phyloP scores from a whole-genome alignment of 1,140 invertebrate species.

The Cotesia typhae region DNA sequence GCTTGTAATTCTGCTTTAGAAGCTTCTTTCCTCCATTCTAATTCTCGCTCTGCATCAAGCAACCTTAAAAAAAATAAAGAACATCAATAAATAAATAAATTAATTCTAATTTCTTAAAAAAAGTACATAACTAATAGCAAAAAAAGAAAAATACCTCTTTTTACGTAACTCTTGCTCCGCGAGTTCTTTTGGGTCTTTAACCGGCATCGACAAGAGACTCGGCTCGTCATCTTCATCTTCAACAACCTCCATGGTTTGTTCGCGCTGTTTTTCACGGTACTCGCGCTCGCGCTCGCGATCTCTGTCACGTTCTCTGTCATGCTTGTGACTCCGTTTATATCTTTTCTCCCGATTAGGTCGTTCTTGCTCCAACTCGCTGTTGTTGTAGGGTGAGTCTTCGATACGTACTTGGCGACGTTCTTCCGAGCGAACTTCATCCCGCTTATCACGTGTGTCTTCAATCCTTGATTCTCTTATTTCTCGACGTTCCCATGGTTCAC shows the following conservation, averaged over 20 bases:
- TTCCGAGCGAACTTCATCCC: conserved; percentile 59
- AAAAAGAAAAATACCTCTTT: conserved; percentile 65
- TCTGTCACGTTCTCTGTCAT: conserved; percentile 55
- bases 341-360: conserved; percentile 60
- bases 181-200: conserved; percentile 58
- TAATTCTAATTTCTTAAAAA: conserved; percentile 35
- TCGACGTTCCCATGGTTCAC: conserved; percentile 61
- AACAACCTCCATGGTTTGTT: conserved; percentile 46
- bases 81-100: conserved; percentile 38
- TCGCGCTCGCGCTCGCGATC: conserved; percentile 59
- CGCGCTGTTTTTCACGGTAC: conserved; percentile 60
- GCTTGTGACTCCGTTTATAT: conserved; percentile 63
- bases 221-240: conserved; percentile 37
- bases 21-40: conserved; percentile 78
- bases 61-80: conserved; percentile 41
- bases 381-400: conserved; percentile 60
- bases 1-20: conserved; percentile 69
- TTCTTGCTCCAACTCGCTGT: conserved; percentile 59
- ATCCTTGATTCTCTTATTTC: conserved; percentile 41
- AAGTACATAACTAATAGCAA: too few species aligned
- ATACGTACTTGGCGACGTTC: conserved; percentile 62
- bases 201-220: conserved; percentile 43
- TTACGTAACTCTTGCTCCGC: conserved; percentile 71
- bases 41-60: conserved; percentile 73
- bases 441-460: conserved; percentile 58